A percentile compares a stretch with the other conserved stretches of the same genome.
Conservation (phyloP, 2,888 invertebrate genomes). For the Parnassius apollo region DNA sequence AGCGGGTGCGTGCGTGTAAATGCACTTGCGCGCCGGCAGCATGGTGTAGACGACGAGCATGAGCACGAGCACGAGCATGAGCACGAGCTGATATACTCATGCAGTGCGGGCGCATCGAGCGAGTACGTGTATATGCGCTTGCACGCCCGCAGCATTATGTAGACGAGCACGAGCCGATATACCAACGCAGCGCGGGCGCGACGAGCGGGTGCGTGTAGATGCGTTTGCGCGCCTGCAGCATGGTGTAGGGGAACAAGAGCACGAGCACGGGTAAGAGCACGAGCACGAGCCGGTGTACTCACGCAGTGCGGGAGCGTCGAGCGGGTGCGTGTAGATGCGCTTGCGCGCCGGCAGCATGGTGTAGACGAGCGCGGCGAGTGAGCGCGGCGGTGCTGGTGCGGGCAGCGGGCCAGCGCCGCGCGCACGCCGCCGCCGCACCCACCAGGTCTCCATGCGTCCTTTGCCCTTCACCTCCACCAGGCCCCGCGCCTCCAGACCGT, state of each 20-base stretch:
- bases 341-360: slow-evolving; percentile 92
- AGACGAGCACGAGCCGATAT: slow-evolving; percentile 38
- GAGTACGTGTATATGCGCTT: slow-evolving; percentile 38
- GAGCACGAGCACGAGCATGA: not conserved
- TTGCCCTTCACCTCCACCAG: slow-evolving; percentile 95
- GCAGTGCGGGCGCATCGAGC: slow-evolving; percentile 48
- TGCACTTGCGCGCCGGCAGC: slow-evolving; percentile 41
- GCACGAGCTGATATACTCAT: slow-evolving; percentile 11
- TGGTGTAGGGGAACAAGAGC: not conserved
- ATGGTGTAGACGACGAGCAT: not conserved
- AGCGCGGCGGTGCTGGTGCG: slow-evolving; percentile 87
- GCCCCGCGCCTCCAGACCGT: slow-evolving; percentile 89
- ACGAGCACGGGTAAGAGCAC: slow-evolving; percentile 40
- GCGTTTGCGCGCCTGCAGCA: not conserved
- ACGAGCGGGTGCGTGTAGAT: slow-evolving; percentile 33
- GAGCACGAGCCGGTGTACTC: slow-evolving; percentile 44
- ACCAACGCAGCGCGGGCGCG: slow-evolving; percentile 19
- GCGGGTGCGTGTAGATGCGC: slow-evolving; percentile 77
- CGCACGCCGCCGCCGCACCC: slow-evolving; percentile 84
- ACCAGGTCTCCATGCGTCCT: slow-evolving; percentile 97
- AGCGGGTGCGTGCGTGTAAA: slow-evolving; percentile 41
- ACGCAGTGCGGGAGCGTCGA: slow-evolving; percentile 42
- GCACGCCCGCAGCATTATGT: slow-evolving; percentile 32
- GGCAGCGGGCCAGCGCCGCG: slow-evolving; percentile 82
- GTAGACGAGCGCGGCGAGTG: slow-evolving; percentile 92